Conservation (phyloP, 2,888 invertebrate species). For the Timandra comae region DNA sequence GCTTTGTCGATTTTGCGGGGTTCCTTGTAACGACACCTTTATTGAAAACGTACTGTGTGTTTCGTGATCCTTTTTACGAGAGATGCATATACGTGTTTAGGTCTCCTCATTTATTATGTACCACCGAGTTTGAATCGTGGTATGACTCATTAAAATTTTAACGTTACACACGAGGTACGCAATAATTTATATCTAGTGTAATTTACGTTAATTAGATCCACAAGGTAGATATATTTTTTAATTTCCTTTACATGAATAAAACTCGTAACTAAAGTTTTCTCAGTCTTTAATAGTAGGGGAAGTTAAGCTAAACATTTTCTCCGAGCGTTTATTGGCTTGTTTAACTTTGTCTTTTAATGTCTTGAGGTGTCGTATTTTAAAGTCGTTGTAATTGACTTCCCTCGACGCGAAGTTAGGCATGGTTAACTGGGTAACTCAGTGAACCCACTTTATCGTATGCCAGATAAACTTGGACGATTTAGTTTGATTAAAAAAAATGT, state of each 20-base stretch:
- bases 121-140: conserved; percentile 16
- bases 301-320: conserved; percentile 30
- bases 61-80: conserved; percentile 41
- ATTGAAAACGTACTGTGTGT: conserved; percentile 54
- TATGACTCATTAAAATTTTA: too few relatives aligned
- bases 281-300: conserved; percentile 38
- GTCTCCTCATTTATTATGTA: conserved; percentile 29
- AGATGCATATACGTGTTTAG: conserved; percentile 30
- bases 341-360: conserved; percentile 44
- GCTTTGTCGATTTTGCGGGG: conserved; percentile 59
- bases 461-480: conserved; percentile 23
- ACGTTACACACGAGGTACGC: too few relatives aligned
- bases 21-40: conserved; percentile 55
- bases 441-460: conserved; percentile 27
- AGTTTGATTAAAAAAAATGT: conserved; percentile 21
- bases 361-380: conserved; percentile 44
- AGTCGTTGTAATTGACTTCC: conserved; percentile 45
- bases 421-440: conserved; percentile 29
- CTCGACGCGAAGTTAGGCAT: conserved; percentile 32
- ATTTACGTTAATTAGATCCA: too few relatives aligned
- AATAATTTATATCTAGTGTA: too few relatives aligned
- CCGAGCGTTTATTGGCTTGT: conserved; percentile 38
- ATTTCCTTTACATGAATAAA: conserved; percentile 29
- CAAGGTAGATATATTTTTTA: too few relatives aligned
- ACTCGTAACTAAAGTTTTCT: conserved; percentile 31